phyloP scores from a whole-genome alignment of 2,113 vertebrate species.

The Anoplopoma fimbria region DNA sequence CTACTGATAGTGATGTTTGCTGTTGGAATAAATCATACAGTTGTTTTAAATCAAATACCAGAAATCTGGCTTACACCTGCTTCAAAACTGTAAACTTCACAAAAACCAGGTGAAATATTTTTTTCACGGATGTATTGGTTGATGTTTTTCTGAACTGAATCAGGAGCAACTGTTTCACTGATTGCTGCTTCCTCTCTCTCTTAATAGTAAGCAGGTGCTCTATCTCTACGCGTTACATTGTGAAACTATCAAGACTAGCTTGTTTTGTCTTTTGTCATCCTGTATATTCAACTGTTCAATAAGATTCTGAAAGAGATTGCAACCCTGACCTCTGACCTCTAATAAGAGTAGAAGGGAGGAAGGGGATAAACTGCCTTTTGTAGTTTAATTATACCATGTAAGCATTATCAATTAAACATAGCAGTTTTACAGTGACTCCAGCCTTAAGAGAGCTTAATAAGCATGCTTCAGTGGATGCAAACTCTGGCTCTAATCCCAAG shows the following conservation, averaged over 20 bases:
- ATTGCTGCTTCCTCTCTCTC: not conserved
- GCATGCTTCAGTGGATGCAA: slow-evolving; percentile 44
- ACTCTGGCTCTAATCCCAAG: slow-evolving; percentile 39
- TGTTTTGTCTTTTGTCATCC: not conserved
- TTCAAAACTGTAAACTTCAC: not conserved
- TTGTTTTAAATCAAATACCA: not conserved
- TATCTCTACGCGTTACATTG: not conserved
- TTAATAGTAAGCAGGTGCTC: not conserved
- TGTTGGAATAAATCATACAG: not conserved
- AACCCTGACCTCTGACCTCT: not conserved
- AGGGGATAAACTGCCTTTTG: not conserved
- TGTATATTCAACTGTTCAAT: slow-evolving; percentile 1
- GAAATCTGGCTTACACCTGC: no score
- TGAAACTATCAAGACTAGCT: not conserved
- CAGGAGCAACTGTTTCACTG: not conserved
- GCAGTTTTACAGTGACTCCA: slow-evolving; percentile 30
- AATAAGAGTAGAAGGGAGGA: not conserved
- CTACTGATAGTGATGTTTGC: not conserved
- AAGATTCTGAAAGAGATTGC: not conserved
- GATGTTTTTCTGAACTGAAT: not conserved
- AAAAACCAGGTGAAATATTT: not conserved
- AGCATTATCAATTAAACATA: slow-evolving; percentile 12
- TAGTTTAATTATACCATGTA: slow-evolving; percentile 14
- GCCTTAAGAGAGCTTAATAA: slow-evolving; percentile 41
- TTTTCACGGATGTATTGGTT: not conserved